Base-by-base conservation (phyloP, 1,140 invertebrate genomes). In the Brachionus rotundiformis region DNA sequence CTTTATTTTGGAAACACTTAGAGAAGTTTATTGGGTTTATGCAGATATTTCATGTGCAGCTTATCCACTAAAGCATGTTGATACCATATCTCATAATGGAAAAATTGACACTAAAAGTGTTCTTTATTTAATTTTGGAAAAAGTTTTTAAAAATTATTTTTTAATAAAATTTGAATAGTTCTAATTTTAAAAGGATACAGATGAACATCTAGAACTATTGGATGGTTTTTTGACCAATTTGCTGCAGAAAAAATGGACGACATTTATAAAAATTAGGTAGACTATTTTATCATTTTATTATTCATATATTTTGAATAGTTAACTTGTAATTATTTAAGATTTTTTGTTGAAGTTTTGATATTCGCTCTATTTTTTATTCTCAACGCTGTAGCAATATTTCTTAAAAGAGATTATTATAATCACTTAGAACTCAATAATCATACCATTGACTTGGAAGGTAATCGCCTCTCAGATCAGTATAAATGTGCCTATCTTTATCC, bases 51-150 rank as follows among this genome's bases (percentile, higher is more conserved):
- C 94, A 0, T 98, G 95, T 87, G 95, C 95, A 0, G 96, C 95
- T 0, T 98, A 98, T 89, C 96, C 96, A 0, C 86, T 99, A n/a
- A 92, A 92, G 0, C 93, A 95, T 88, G 93, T 98, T 23, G 97
- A 99, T 86, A 98, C 96, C 0, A 98, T 99, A 82, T 92, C 92
- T 1, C 91, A 92, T 83, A 95, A 93, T 4, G 96, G 96, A 23
- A 91, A 92, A 61, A 95, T 98, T 7, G 95, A 94, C 85, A 95
- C 94, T 84, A 93, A 94, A 84, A 98, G 95, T 0, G 95, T 94
- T 0, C 88, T 98, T 3, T 96, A 96, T 90, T 91, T 98, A n/a
- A 95, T 98, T n/a, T 94, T 97, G 3, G 98, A 98, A 90, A 96
- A 96, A 68, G 95, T 95, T 90, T 90, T 65, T 61, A 61, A 61